Evolutionary conservation across 64 coral and sea anemone species (phyloP).

Genomic region (Pocillopora verrucosa): DNA sequence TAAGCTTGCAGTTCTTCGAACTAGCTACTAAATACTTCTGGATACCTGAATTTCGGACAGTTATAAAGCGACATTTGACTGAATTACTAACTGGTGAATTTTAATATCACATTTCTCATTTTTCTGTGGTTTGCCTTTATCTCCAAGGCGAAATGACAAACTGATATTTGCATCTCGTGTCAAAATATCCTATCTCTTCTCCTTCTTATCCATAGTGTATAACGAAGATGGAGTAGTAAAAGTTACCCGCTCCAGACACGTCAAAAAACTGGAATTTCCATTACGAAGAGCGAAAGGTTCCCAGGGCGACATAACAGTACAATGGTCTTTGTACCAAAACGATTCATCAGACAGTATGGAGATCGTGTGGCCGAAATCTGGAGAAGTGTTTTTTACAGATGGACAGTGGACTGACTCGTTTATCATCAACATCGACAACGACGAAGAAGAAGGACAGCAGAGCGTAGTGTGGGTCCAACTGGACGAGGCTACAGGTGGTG

Average conservation of each 20-base stretch:
- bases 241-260: slow-evolving; percentile 18
- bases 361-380: slow-evolving; percentile 62
- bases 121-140: too few relatives aligned
- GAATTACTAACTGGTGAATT: too few relatives aligned
- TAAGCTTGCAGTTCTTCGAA: too few relatives aligned
- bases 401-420: slow-evolving; percentile 71
- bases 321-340: slow-evolving; percentile 66
- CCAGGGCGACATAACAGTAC: slow-evolving; percentile 68
- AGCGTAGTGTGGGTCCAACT: slow-evolving; percentile 8
- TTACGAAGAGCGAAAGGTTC: slow-evolving; percentile 68
- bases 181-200: too few relatives aligned
- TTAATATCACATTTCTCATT: too few relatives aligned
- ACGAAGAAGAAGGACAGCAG: background rate
- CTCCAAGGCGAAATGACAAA: too few relatives aligned
- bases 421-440: slow-evolving; percentile 39
- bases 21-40: too few relatives aligned
- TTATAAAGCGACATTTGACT: too few relatives aligned
- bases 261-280: slow-evolving; percentile 44
- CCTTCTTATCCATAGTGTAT: slow-evolving; percentile 60
- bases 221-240: slow-evolving; percentile 26
- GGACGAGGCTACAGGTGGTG: slow-evolving; percentile 50
- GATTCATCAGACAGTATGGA: background rate
- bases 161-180: too few relatives aligned
- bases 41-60: too few relatives aligned
- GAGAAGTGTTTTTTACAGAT: slow-evolving; percentile 48